Evolutionary conservation across 1,140 invertebrate species (phyloP).

Genomic region (Dinoponera quadriceps): DNA sequence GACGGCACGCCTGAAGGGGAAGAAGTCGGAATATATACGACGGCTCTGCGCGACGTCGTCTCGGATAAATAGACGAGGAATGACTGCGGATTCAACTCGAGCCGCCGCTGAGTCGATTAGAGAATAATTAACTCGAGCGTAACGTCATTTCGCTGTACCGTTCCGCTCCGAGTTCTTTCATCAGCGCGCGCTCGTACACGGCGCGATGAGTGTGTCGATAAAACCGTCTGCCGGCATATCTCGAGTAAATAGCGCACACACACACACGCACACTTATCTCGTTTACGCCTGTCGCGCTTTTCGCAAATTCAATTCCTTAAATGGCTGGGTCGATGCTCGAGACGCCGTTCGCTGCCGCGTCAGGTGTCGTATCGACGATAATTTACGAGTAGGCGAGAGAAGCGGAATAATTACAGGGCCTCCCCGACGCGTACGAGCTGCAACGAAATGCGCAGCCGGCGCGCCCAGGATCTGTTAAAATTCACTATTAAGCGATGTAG

Average conservation of each 20-base stretch:
- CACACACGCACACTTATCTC: background rate
- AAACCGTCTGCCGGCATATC: background rate
- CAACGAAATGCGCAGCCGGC: background rate
- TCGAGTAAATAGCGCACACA: background rate
- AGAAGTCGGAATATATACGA: background rate
- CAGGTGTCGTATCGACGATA: conserved; percentile 46
- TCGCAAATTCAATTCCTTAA: conserved; percentile 47
- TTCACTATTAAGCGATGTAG: conserved; percentile 1
- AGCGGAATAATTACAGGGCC: conserved; percentile 58
- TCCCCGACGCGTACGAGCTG: background rate
- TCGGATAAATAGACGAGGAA: background rate
- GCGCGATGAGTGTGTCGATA: background rate
- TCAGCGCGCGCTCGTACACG: too few species aligned
- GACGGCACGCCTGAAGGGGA: background rate
- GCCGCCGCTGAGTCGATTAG: background rate
- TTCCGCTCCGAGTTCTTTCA: background rate
- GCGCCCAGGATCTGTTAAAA: background rate
- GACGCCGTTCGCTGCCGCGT: background rate
- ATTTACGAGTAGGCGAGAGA: conserved; percentile 56
- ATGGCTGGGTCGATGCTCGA: conserved; percentile 31
- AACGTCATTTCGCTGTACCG: background rate
- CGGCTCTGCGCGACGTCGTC: too few species aligned
- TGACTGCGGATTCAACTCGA: background rate
- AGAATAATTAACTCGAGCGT: conserved; percentile 12
- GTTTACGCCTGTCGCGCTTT: background rate